These are phyloP conservation scores for Coremacera marginata DNA, from an alignment of 2,888 invertebrate species.

Conservation along the genomic window DNA sequence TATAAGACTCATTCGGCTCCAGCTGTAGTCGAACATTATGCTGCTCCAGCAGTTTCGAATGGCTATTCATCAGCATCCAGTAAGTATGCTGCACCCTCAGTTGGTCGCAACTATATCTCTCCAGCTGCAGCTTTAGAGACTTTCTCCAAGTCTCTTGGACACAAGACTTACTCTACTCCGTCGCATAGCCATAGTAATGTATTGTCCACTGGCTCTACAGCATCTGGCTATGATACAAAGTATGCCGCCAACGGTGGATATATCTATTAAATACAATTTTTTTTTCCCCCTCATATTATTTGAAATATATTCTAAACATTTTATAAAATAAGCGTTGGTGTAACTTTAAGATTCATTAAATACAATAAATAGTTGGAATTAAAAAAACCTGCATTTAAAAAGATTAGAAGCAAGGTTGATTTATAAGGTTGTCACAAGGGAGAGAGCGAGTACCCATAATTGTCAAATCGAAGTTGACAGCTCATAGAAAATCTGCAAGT, in stretches of 20 bases:
- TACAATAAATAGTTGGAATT: too few species aligned
- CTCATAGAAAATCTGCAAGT: too few species aligned
- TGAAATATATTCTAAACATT: too few species aligned
- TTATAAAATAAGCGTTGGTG: too few species aligned
- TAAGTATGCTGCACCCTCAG: slow-evolving; percentile 33
- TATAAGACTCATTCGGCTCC: slow-evolving; percentile 36
- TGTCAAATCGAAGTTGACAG: too few species aligned
- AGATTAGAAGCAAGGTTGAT: too few species aligned
- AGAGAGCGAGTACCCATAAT: too few species aligned
- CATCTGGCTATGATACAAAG: slow-evolving; percentile 55
- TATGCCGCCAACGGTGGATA: slow-evolving; percentile 61
- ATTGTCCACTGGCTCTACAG: slow-evolving; percentile 31
- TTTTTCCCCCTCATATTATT: too few species aligned
- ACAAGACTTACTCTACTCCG: slow-evolving; percentile 30
- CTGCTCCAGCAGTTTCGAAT: slow-evolving; percentile 10
- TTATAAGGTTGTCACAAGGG: too few species aligned
- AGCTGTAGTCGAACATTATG: slow-evolving; percentile 2
- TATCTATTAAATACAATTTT: slow-evolving; percentile 50
- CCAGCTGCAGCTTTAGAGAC: slow-evolving; percentile 24
- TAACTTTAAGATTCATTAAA: too few species aligned
- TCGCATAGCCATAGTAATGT: background rate
- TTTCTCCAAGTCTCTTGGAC: slow-evolving; percentile 4
- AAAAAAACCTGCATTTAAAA: too few species aligned
- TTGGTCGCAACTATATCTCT: slow-evolving; percentile 22
- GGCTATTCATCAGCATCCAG: background rate